phyloP scores from a whole-genome alignment of 1,140 invertebrate genomes.

The Atta cephalotes region DNA sequence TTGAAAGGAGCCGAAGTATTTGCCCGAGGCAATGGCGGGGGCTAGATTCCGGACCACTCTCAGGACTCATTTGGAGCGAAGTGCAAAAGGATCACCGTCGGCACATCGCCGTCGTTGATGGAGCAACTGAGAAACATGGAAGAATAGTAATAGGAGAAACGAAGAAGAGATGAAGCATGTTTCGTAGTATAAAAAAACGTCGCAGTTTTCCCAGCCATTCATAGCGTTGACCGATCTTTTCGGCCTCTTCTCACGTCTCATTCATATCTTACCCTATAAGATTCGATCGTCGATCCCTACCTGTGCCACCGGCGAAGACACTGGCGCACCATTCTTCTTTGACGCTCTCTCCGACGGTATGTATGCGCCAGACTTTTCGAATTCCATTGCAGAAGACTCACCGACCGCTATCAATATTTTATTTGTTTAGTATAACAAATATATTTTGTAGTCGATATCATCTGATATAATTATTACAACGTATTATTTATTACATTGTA shows the following conservation, averaged over 20 bases:
- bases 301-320: slow-evolving; percentile 68
- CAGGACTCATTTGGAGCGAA: slow-evolving; percentile 78
- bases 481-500: not conserved
- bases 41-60: slow-evolving; percentile 81
- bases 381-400: slow-evolving; percentile 44
- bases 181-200: slow-evolving; percentile 62
- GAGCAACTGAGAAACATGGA: slow-evolving; percentile 33
- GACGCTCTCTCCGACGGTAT: slow-evolving; percentile 42
- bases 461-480: not conserved
- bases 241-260: slow-evolving; percentile 81
- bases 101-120: slow-evolving; percentile 74
- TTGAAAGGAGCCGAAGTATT: slow-evolving; percentile 85
- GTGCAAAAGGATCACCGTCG: slow-evolving; percentile 80
- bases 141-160: not conserved
- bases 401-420: not conserved
- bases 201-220: slow-evolving; percentile 82
- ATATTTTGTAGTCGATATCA: not conserved
- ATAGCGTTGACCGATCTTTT: slow-evolving; percentile 74
- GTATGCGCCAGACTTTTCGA: slow-evolving; percentile 54
- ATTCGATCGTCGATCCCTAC: slow-evolving; percentile 78
- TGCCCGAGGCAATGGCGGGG: slow-evolving; percentile 80
- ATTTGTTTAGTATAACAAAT: not conserved
- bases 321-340: slow-evolving; percentile 65
- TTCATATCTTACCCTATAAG: slow-evolving; percentile 81
- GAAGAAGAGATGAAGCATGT: slow-evolving; percentile 58